Evolutionary conservation across 2,888 invertebrate species (phyloP).

Genomic region (Chrysina gloriosa): DNA sequence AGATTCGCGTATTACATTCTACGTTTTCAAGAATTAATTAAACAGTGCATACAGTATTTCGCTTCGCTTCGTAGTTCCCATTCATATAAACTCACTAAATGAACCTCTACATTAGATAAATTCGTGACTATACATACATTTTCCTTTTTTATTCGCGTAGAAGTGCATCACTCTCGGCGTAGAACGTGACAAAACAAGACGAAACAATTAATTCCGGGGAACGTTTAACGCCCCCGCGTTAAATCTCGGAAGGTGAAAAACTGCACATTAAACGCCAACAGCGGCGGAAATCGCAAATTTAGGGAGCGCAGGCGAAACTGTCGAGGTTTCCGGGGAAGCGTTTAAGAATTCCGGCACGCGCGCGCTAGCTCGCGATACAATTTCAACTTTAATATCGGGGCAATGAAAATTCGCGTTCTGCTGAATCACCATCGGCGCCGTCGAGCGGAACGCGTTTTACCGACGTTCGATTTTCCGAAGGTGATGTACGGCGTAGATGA

Average conservation of each 20-base stretch:
- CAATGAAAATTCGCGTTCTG: slow-evolving; percentile 9
- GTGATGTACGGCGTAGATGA: slow-evolving; percentile 14
- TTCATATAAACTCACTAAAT: too few relatives aligned
- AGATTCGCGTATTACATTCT: too few relatives aligned
- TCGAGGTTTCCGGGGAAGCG: slow-evolving; percentile 3
- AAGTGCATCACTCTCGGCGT: background rate
- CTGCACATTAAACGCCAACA: slow-evolving; percentile 23
- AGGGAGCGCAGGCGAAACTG: background rate
- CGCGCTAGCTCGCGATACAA: slow-evolving; percentile 3
- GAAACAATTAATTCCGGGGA: slow-evolving; percentile 26
- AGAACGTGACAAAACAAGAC: slow-evolving; percentile 21
- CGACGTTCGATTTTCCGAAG: slow-evolving; percentile 16
- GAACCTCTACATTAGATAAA: background rate
- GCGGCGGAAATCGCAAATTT: slow-evolving; percentile 30
- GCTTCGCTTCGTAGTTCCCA: background rate
- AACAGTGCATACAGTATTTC: too few relatives aligned
- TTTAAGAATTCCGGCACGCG: slow-evolving; percentile 26
- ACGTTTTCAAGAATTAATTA: too few relatives aligned
- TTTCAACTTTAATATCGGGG: slow-evolving; percentile 23
- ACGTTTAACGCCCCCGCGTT: slow-evolving; percentile 9
- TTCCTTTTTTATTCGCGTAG: background rate
- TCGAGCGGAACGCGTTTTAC: background rate
- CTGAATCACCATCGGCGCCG: background rate
- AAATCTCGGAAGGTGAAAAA: slow-evolving; percentile 17
- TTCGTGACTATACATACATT: background rate